A percentile compares a stretch with the other conserved stretches of the same genome.
These are phyloP conservation scores for Aphaenogaster ashmeadi DNA, from an alignment of 1,140 invertebrate genomes.

Conservation along the genomic window DNA sequence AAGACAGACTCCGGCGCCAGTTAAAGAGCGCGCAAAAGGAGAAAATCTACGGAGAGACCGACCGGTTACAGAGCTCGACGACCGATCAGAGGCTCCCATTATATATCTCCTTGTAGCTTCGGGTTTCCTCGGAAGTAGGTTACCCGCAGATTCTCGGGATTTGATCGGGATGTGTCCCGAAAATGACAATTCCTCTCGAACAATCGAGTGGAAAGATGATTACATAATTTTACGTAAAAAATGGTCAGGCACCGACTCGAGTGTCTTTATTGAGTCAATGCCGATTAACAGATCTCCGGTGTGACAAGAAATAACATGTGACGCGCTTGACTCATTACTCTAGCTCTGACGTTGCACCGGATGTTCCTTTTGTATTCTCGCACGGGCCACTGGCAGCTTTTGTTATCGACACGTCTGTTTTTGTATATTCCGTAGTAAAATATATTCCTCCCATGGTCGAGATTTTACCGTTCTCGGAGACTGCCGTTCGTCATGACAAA, in stretches of 20 bases:
- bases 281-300: background rate
- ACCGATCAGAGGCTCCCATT: constrained; percentile 46
- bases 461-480: constrained; percentile 42
- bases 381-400: background rate
- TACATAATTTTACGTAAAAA: constrained; percentile 15
- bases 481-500: constrained; percentile 48
- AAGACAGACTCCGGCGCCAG: constrained; percentile 63
- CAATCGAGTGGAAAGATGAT: background rate
- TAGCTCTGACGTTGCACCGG: background rate
- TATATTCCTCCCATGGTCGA: background rate
- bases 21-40: constrained; percentile 63
- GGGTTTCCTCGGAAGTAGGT: constrained; percentile 57
- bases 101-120: constrained; percentile 19
- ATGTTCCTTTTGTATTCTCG: background rate
- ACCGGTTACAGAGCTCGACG: constrained; percentile 47
- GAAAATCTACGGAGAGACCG: constrained; percentile 50
- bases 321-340: constrained; percentile 8
- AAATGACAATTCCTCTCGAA: background rate
- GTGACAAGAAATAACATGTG: background rate
- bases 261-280: background rate
- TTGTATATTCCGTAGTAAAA: constrained; percentile 2
- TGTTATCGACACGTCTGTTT: constrained; percentile 18
- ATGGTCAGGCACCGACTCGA: background rate
- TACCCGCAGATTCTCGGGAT: constrained; percentile 32
- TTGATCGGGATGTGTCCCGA: background rate